Evolutionary conservation across 2,888 invertebrate genomes (phyloP).

Genomic region (Cheilosia grossa): DNA sequence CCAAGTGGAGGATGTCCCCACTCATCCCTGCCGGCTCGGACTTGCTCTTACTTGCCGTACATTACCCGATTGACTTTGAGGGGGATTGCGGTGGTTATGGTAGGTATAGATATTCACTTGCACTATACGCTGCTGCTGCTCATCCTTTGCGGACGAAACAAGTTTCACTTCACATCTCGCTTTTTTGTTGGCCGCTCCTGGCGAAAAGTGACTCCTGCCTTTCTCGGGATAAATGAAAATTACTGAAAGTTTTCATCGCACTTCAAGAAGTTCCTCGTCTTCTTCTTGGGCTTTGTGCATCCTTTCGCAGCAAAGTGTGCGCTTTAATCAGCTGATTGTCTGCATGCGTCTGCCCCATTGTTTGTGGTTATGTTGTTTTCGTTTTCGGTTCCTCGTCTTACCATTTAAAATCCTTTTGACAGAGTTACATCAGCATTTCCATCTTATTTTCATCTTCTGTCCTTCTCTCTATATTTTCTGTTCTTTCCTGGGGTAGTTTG

Average conservation of each 20-base stretch:
- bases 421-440: slow-evolving; percentile 44
- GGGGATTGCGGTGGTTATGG: slow-evolving; percentile 59
- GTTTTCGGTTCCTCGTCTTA: slow-evolving; percentile 38
- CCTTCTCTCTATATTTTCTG: not conserved
- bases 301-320: slow-evolving; percentile 46
- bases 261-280: slow-evolving; percentile 45
- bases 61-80: slow-evolving; percentile 70
- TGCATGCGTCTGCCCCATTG: slow-evolving; percentile 52
- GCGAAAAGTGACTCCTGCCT: slow-evolving; percentile 74
- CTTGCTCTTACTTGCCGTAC: slow-evolving; percentile 59
- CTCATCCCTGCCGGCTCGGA: slow-evolving; percentile 37
- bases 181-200: slow-evolving; percentile 29
- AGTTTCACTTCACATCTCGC: slow-evolving; percentile 54
- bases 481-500: not conserved
- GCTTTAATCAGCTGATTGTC: slow-evolving; percentile 76
- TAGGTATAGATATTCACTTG: slow-evolving; percentile 63
- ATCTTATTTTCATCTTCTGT: slow-evolving; percentile 9
- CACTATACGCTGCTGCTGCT: slow-evolving; percentile 40
- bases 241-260: slow-evolving; percentile 73
- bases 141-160: slow-evolving; percentile 65
- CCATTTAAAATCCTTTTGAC: slow-evolving; percentile 69
- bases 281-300: not conserved
- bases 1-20: slow-evolving; percentile 57
- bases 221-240: slow-evolving; percentile 56
- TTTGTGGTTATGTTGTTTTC: slow-evolving; percentile 31